Evolutionary conservation across 1,140 invertebrate species (phyloP).

Genomic region (Heliconius nattereri): DNA sequence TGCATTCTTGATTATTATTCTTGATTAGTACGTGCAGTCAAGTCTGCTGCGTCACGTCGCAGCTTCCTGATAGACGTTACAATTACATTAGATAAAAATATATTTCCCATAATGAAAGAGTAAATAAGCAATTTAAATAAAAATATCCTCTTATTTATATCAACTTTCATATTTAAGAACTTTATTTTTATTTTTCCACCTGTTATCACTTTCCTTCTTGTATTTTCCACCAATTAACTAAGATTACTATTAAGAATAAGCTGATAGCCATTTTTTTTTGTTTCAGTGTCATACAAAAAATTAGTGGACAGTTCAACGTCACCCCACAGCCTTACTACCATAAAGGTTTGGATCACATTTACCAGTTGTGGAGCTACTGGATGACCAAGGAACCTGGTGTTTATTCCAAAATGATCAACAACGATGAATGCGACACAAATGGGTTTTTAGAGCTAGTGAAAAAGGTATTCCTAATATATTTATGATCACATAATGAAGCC

Average conservation of each 20-base stretch:
- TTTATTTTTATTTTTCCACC: too few relatives aligned
- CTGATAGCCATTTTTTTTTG: neutral
- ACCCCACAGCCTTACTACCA: slow-evolving; percentile 56
- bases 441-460: slow-evolving; percentile 57
- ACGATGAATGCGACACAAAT: slow-evolving; percentile 47
- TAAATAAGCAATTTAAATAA: too few relatives aligned
- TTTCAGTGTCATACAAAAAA: slow-evolving; percentile 57
- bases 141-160: too few relatives aligned
- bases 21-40: too few relatives aligned
- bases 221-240: too few relatives aligned
- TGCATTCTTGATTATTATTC: too few relatives aligned
- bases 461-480: slow-evolving; percentile 50
- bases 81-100: too few relatives aligned
- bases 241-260: neutral
- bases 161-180: too few relatives aligned
- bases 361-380: slow-evolving; percentile 64
- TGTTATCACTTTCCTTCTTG: too few relatives aligned
- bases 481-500: neutral
- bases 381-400: slow-evolving; percentile 65
- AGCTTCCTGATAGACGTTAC: too few relatives aligned
- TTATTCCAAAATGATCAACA: slow-evolving; percentile 50
- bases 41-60: too few relatives aligned
- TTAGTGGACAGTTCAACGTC: slow-evolving; percentile 43
- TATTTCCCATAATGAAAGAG: too few relatives aligned
- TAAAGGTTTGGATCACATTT: slow-evolving; percentile 61